Evolutionary conservation across 2,797 vertebrate species (phyloP).

Genomic region (Anguilla anguilla): DNA sequence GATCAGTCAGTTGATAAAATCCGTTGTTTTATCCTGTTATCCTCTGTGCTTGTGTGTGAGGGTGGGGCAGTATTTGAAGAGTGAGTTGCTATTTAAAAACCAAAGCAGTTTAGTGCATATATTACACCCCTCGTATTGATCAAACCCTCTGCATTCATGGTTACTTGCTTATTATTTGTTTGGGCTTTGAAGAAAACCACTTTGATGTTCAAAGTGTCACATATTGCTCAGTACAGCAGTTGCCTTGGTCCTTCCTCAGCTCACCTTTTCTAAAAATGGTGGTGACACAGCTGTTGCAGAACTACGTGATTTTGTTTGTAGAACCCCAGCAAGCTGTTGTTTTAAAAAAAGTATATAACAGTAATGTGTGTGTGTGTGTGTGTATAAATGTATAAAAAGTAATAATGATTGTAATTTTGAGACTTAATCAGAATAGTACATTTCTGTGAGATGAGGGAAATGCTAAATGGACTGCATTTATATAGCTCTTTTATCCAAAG

Average conservation of each 20-base stretch:
- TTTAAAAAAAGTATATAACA: not conserved
- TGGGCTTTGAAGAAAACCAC: slow-evolving; percentile 8
- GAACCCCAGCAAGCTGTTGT: not conserved
- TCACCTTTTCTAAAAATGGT: not conserved
- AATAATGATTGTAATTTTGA: not conserved
- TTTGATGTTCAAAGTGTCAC: slow-evolving; percentile 13
- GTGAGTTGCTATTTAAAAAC: not conserved
- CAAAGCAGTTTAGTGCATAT: not conserved
- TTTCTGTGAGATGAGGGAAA: not conserved
- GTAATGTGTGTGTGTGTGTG: no score
- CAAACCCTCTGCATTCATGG: slow-evolving; percentile 13
- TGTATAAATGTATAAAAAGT: no score
- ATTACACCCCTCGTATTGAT: not conserved
- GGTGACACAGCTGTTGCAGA: slow-evolving; percentile 1
- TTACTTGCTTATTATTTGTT: not conserved
- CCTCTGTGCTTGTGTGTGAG: not conserved
- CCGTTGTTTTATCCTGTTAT: not conserved
- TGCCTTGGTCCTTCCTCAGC: not conserved
- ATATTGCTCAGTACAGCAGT: not conserved
- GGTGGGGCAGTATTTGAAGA: not conserved
- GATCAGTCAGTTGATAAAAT: not conserved
- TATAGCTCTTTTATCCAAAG: no score
- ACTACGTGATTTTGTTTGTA: not conserved
- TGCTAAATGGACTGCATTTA: no score
- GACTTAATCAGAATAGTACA: not conserved